These are phyloP conservation scores for Aurelia coerulea DNA, from an alignment of 30 jellyfish, hydroid and myxozoan species.

Conservation along the genomic window DNA sequence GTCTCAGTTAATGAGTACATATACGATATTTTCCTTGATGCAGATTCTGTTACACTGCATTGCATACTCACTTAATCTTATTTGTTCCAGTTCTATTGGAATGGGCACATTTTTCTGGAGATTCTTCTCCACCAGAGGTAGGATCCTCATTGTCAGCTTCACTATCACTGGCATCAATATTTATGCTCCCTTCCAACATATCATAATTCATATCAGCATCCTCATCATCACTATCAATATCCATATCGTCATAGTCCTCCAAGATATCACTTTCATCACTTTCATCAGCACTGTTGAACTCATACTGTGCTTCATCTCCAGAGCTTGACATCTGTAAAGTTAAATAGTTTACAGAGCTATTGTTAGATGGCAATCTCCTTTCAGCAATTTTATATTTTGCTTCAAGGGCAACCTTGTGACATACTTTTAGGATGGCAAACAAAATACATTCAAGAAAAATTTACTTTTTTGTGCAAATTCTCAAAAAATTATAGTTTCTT, in stretches of 20 bases:
- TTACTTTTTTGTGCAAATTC: too few relatives aligned
- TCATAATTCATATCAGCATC: background rate
- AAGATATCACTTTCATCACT: background rate
- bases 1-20: too few relatives aligned
- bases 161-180: background rate
- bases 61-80: background rate
- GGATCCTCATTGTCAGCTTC: constrained; percentile 13
- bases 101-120: background rate
- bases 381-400: background rate
- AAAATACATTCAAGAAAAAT: too few relatives aligned
- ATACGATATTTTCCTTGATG: too few relatives aligned
- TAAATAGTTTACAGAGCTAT: background rate
- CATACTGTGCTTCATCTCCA: background rate
- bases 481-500: too few relatives aligned
- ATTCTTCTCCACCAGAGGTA: background rate
- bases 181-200: background rate
- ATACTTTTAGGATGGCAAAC: too few relatives aligned
- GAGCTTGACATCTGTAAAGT: background rate
- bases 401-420: too few relatives aligned
- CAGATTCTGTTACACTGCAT: background rate
- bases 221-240: background rate
- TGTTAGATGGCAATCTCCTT: background rate
- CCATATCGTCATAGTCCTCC: background rate
- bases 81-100: background rate
- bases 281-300: background rate